phyloP scores from a whole-genome alignment of 2,113 vertebrate species.

The Cnemophilus loriae region DNA sequence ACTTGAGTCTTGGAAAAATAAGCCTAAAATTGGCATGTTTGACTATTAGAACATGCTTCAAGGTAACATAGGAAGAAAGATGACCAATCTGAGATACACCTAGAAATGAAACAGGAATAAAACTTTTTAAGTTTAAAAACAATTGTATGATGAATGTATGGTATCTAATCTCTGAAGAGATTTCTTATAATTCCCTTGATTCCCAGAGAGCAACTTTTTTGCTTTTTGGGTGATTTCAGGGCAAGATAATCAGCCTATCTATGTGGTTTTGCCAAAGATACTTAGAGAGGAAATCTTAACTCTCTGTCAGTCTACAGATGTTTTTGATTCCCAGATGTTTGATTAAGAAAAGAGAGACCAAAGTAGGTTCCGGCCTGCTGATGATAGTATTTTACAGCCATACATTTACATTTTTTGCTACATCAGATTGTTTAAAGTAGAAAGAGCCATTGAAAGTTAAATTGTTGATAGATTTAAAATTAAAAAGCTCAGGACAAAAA shows the following conservation, averaged over 20 bases:
- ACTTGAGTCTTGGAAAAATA: neutral
- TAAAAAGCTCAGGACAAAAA: neutral
- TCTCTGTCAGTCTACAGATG: neutral
- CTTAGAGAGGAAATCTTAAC: neutral
- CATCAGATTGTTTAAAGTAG: constrained; percentile 17
- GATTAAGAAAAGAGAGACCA: constrained; percentile 22
- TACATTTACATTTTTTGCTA: constrained; percentile 11
- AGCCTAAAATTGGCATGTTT: neutral
- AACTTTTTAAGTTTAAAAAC: neutral
- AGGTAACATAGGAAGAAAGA: neutral
- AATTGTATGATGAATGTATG: neutral
- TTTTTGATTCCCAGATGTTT: constrained; percentile 52
- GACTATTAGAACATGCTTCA: neutral
- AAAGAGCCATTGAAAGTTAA: constrained; percentile 33
- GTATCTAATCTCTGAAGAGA: neutral
- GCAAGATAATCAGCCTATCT: neutral
- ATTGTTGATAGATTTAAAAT: neutral
- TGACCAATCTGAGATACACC: neutral
- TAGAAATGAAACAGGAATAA: neutral
- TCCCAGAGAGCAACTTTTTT: neutral
- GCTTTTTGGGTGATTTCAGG: neutral
- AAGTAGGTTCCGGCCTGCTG: constrained; percentile 36
- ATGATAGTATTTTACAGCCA: constrained; percentile 36
- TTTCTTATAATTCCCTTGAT: neutral
- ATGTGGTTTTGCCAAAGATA: neutral